A percentile compares a stretch with the other conserved stretches of the same genome.
phyloP scores from a whole-genome alignment of 2,888 invertebrate species.

The Eucera pruinosa region DNA sequence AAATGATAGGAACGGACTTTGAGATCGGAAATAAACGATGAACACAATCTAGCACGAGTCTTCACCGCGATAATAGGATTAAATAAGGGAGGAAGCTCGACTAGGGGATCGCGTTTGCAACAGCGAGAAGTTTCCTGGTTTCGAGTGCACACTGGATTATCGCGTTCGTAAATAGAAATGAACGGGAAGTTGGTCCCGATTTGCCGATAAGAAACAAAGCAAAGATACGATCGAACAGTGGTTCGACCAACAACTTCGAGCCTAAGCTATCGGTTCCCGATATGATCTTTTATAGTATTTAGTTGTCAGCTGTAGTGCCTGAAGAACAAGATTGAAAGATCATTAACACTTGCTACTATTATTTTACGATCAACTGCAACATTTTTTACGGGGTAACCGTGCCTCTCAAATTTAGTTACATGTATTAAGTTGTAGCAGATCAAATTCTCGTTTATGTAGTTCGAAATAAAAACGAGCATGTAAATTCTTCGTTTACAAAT shows the following conservation, averaged over 20 bases:
- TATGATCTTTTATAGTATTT: slow-evolving; percentile 10
- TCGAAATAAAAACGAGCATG: no score
- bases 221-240: slow-evolving; percentile 31
- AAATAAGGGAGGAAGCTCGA: slow-evolving; percentile 51
- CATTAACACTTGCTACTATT: neutral
- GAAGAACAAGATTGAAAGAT: neutral
- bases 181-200: slow-evolving; percentile 32
- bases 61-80: slow-evolving; percentile 35
- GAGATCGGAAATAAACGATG: slow-evolving; percentile 46
- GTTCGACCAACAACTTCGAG: neutral
- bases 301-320: neutral
- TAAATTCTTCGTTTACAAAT: no score
- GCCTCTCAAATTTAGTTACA: no score
- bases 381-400: no score
- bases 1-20: slow-evolving; percentile 18
- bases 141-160: slow-evolving; percentile 38
- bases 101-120: slow-evolving; percentile 21
- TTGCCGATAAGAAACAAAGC: slow-evolving; percentile 21
- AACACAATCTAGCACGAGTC: slow-evolving; percentile 36
- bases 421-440: no score
- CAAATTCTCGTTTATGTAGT: no score
- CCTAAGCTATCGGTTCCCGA: neutral
- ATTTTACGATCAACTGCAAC: neutral
- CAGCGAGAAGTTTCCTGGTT: slow-evolving; percentile 33
- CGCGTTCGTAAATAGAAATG: slow-evolving; percentile 47